Evolutionary conservation across 2,888 invertebrate species (phyloP).

Genomic region (Lepidocyrtoides sp.): DNA sequence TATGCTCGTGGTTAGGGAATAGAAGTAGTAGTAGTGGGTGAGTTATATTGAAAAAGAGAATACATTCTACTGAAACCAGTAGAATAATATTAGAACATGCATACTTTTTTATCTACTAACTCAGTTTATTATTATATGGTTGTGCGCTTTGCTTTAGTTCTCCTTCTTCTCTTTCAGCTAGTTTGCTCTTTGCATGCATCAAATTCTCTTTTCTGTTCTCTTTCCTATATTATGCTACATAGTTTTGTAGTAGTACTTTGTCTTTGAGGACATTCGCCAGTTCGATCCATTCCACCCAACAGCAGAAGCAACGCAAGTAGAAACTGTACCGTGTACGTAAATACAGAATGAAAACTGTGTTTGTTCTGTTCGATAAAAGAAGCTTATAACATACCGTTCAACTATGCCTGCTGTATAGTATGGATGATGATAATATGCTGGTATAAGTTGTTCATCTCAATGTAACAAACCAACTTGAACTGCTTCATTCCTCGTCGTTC

Average conservation of each 20-base stretch:
- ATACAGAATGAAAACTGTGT: constrained; percentile 37
- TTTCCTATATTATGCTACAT: constrained; percentile 4
- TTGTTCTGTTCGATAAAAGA: background rate
- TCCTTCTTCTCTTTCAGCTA: background rate
- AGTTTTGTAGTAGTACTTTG: constrained; percentile 22
- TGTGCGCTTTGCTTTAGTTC: background rate
- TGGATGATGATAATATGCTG: constrained; percentile 52
- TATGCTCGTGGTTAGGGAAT: constrained; percentile 58
- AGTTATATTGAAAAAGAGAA: constrained; percentile 50
- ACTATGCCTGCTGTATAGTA: constrained; percentile 51
- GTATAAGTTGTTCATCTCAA: background rate
- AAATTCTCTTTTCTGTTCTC: constrained; percentile 18
- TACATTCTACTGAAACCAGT: constrained; percentile 24
- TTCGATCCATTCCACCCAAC: constrained; percentile 77
- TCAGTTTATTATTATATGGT: background rate
- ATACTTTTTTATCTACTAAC: background rate
- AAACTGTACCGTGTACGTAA: constrained; percentile 10
- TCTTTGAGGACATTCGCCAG: constrained; percentile 79
- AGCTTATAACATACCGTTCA: background rate
- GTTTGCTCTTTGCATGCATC: background rate
- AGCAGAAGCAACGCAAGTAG: constrained; percentile 20
- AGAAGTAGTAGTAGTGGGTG: background rate
- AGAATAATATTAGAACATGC: constrained; percentile 7
- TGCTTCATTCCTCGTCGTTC: constrained; percentile 46
- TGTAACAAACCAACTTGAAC: constrained; percentile 39